phyloP scores from a whole-genome alignment of 35 echinoderm and acorn worm species.

The Strongylocentrotus purpuratus region DNA sequence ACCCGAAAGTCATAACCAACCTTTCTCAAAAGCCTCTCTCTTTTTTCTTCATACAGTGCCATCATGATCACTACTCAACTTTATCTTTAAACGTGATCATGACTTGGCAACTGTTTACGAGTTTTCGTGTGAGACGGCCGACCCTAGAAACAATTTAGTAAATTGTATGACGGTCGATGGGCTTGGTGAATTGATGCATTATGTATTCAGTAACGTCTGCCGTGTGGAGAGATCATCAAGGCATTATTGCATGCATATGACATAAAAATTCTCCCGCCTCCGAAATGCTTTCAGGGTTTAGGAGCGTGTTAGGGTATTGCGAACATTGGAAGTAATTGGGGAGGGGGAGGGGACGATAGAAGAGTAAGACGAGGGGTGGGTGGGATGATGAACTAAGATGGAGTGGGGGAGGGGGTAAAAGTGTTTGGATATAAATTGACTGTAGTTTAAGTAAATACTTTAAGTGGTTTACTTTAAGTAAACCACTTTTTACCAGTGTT shows the following conservation, averaged over 20 bases:
- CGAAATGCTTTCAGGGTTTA: neutral
- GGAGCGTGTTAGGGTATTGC: neutral
- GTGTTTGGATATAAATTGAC: too few species aligned
- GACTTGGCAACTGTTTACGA: neutral
- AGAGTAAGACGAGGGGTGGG: neutral
- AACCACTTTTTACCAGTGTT: too few species aligned
- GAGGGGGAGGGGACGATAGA: neutral
- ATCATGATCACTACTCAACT: neutral
- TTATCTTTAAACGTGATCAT: neutral
- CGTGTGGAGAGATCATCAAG: neutral
- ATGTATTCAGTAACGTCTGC: neutral
- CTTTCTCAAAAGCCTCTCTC: too few species aligned
- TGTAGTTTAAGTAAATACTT: too few species aligned
- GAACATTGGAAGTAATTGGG: neutral
- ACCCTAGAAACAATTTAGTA: neutral
- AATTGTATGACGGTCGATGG: neutral
- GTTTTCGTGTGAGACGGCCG: neutral
- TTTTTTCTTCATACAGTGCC: too few species aligned
- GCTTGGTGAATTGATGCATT: neutral
- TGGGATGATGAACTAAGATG: too few species aligned
- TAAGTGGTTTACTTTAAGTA: too few species aligned
- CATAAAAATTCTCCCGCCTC: conserved; percentile 10
- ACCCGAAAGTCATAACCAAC: too few species aligned
- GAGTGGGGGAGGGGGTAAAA: neutral
- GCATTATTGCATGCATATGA: conserved; percentile 17